A percentile compares a stretch with the other conserved stretches of the same genome.
These are phyloP conservation scores for Catagonus wagneri DNA, from an alignment of 2,113 vertebrate genomes.

Conservation along the genomic window DNA sequence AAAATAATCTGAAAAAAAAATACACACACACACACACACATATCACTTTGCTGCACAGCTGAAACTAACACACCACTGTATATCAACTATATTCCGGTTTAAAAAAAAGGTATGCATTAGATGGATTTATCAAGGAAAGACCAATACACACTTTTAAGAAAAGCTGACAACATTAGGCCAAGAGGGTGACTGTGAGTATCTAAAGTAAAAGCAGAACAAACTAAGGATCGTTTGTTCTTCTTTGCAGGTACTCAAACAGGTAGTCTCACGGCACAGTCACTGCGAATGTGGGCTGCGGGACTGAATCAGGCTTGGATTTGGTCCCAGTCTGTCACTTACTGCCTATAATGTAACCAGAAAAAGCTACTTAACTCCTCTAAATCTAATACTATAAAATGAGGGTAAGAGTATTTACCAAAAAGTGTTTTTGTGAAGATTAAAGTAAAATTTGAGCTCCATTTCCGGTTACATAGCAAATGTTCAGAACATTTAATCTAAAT, in stretches of 20 bases:
- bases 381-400: not conserved
- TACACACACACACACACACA: no score
- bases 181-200: not conserved
- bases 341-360: not conserved
- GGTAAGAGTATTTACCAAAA: not conserved
- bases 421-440: not conserved
- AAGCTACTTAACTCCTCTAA: not conserved
- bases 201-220: not conserved
- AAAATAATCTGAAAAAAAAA: no score
- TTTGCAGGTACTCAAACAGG: not conserved
- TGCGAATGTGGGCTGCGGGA: not conserved
- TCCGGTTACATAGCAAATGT: not conserved
- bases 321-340: not conserved
- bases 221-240: not conserved
- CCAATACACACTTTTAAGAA: constrained; percentile 19
- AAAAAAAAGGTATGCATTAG: not conserved
- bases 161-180: not conserved
- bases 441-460: constrained; percentile 35
- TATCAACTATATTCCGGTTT: not conserved
- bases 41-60: no score
- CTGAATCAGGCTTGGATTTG: not conserved
- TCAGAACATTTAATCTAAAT: constrained; percentile 10
- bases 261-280: not conserved
- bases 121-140: constrained; percentile 26
- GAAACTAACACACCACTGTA: no score